phyloP scores from a whole-genome alignment of 2,888 invertebrate species.

The Zeuzera pyrina region DNA sequence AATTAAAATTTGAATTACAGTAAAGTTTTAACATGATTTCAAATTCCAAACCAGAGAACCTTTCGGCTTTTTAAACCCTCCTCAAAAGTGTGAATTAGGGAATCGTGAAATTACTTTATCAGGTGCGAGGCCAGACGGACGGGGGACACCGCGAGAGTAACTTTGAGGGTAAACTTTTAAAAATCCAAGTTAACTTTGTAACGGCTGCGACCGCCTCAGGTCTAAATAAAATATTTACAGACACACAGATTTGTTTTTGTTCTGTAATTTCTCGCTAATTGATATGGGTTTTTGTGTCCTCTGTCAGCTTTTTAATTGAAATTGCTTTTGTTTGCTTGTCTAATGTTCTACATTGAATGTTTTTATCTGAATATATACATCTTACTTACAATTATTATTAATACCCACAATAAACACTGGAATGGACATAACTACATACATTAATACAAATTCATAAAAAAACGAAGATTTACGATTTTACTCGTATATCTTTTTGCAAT shows the following conservation, averaged over 20 bases:
- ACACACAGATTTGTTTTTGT: slow-evolving; percentile 44
- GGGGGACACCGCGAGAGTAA: slow-evolving; percentile 40
- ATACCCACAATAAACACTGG: no score
- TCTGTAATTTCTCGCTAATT: slow-evolving; percentile 47
- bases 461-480: no score
- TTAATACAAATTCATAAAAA: no score
- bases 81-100: slow-evolving; percentile 66
- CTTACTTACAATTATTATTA: no score
- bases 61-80: slow-evolving; percentile 63
- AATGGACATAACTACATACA: no score
- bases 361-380: no score
- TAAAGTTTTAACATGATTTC: no score
- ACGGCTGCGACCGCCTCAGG: slow-evolving; percentile 27
- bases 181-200: slow-evolving; percentile 65
- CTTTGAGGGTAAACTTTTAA: slow-evolving; percentile 64
- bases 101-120: slow-evolving; percentile 67
- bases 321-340: slow-evolving; percentile 20
- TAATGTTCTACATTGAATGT: no score
- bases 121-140: slow-evolving; percentile 52
- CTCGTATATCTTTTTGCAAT: no score
- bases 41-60: no score
- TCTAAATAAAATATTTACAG: slow-evolving; percentile 60
- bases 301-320: slow-evolving; percentile 35
- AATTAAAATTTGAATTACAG: no score
- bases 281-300: slow-evolving; percentile 49